phyloP scores from a whole-genome alignment of 2,888 invertebrate species.

The Cataglyphis albicans region DNA sequence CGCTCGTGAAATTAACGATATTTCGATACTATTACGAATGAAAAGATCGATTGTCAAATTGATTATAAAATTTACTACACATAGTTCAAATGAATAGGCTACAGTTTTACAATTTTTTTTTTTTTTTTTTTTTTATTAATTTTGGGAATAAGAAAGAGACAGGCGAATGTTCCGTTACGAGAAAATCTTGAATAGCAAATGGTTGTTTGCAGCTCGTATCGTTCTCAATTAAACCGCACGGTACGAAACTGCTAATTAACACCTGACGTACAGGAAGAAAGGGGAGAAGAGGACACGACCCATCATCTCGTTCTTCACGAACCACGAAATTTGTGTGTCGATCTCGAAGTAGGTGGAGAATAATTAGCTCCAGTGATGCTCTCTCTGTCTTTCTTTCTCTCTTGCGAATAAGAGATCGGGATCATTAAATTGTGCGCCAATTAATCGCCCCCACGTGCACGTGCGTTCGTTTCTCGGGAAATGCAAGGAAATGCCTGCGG shows the following conservation, averaged over 20 bases:
- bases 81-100: not conserved
- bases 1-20: not conserved
- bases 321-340: conserved; percentile 59
- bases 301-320: conserved; percentile 43
- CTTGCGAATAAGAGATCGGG: conserved; percentile 45
- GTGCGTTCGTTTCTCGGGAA: not conserved
- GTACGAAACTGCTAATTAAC: conserved; percentile 67
- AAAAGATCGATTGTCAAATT: not conserved
- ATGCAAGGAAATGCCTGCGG: conserved; percentile 6
- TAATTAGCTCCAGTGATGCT: conserved; percentile 51
- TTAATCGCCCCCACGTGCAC: conserved; percentile 48
- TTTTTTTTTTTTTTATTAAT: not conserved
- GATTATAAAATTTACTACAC: not conserved
- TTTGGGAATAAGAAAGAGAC: not conserved
- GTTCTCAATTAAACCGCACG: conserved; percentile 59
- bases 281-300: not conserved
- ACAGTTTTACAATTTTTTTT: not conserved
- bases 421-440: conserved; percentile 61
- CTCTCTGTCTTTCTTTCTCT: not conserved
- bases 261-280: conserved; percentile 18
- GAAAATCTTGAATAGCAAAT: conserved; percentile 44
- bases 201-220: conserved; percentile 11
- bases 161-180: not conserved
- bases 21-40: not conserved
- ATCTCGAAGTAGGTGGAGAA: conserved; percentile 43